Evolutionary conservation across 2,113 vertebrate species (phyloP), one percentile per base, ranked within the genome.

Genomic region (Ibidorhyncha struthersii): DNA sequence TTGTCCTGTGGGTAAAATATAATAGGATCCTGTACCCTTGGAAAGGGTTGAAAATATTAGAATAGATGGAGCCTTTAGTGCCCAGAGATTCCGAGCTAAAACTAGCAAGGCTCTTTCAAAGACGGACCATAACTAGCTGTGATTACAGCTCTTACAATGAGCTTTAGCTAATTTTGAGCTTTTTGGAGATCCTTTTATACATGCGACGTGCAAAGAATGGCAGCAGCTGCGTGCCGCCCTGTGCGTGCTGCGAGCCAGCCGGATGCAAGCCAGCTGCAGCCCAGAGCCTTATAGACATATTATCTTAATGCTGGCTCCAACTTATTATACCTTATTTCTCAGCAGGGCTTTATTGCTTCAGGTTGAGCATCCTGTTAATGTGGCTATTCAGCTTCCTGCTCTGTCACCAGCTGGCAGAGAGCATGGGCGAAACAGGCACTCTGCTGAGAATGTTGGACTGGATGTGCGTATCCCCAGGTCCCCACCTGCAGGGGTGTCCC

Each of bases 291-390:
- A 17, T 4, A 78, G 83, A 65, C 14, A 1, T 55, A 84, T 86
- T 95, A 38, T 63, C 59, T 17, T 23, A 73, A 32, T 38, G 45
- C 50, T 91, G 65, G 8, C 55, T 55, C 18, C 0, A 0, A 59
- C 72, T 72, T 89, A 84, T 95, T 94, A 47, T 50, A 78, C 65
- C 52, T 95, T 41, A 93, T 76, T 96, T 94, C 96, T 84, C 93
- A 96, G 86, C 89, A 96, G 81, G 94, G 47, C 15, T 4, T 73
- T 59, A 63, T 66, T 91, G 89, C 80, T 89, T 61, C 86, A 78
- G 69, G 41, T 94, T 84, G 76, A 96, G 20, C 20, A 53, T 70
- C 69, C 52, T 67, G 29, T 36, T 78, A 78, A 86, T 27, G 59
- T 0, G 14, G 69, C 83, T 86, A 47, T 86, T 27, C 59, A 78